phyloP scores from a whole-genome alignment of 2,888 invertebrate genomes.

The Conomelus anceps region DNA sequence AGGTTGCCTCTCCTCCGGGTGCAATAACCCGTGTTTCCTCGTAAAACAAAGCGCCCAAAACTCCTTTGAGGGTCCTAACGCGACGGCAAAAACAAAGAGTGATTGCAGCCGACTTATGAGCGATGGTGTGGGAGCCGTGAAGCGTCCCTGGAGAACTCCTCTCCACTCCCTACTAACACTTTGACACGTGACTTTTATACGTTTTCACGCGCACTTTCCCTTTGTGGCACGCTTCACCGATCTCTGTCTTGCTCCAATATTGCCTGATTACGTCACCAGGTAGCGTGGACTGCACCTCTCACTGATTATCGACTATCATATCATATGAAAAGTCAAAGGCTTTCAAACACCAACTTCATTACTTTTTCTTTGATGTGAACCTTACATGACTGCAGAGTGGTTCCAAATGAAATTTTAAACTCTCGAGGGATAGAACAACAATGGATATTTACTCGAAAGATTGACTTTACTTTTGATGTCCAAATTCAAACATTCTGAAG shows the following conservation, averaged over 20 bases:
- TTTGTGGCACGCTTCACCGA: not conserved
- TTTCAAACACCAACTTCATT: too few species aligned
- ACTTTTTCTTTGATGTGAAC: not conserved
- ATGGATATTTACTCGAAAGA: too few species aligned
- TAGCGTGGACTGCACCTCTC: not conserved
- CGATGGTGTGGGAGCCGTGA: not conserved
- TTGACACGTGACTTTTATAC: not conserved
- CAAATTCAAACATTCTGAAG: too few species aligned
- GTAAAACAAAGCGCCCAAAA: constrained; percentile 8
- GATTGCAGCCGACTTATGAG: constrained; percentile 8
- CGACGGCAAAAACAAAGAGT: constrained; percentile 9
- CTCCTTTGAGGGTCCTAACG: constrained; percentile 13
- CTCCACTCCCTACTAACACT: not conserved
- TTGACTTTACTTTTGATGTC: too few species aligned
- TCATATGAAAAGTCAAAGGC: not conserved
- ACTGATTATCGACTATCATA: not conserved
- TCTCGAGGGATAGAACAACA: not conserved
- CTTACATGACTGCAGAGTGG: not conserved
- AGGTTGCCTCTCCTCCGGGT: constrained; percentile 9
- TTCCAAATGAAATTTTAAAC: not conserved
- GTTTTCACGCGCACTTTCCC: not conserved
- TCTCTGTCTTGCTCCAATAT: not conserved
- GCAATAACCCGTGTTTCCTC: constrained; percentile 13
- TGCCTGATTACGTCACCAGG: not conserved
- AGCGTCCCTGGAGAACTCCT: not conserved